Base-by-base conservation (phyloP, 2,888 invertebrate species). In the Geotrupes spiniger region DNA sequence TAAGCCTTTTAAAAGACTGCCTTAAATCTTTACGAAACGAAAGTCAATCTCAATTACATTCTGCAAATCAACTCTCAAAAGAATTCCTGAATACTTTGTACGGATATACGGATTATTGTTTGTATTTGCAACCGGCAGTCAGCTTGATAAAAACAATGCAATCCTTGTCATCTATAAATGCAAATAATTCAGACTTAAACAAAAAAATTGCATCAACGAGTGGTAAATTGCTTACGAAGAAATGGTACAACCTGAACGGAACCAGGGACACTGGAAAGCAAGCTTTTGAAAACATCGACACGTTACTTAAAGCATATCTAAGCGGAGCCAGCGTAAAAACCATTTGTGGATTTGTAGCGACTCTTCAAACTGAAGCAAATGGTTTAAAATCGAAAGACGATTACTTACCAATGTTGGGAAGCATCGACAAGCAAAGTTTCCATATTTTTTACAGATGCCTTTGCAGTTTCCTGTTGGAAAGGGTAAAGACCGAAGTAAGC, bases 201-300 rank as follows among this genome's bases (percentile, higher is more conserved):
- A 76, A 75, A 52, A 76, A 77, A 58, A 66, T 80, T 69, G 78
- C 74, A 14, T 63, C 67, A 6, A 64, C 78, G 10, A 76, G 79
- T 49, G 75, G 77, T 49, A 74, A 73, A 37, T 75, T 89, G 57
- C 73, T 91, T 55, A 77, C 76, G 26, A 78, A 79, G 44, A 80
- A 82, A 53, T 91, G 91, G 91, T 81, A 80, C 59, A 79, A 80
- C 51, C 68, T 75, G 29, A 79, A 82, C 57, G 85, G 86, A 2
- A 63, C 73, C 50, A 66, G 76, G 43, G 85, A 86, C 63, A 83
- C 80, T 53, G 89, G 88, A 9, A 74, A 84, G 6, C 64, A 52
- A 15, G 59, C 57, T 15, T 62, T 61, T 44, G 42, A 58, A 8
- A 62, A 68, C 44, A 62, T 89, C 10, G 82, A 86, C 62, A 75